phyloP scores from a whole-genome alignment of 2,888 invertebrate species.

The Julus scanicus region DNA sequence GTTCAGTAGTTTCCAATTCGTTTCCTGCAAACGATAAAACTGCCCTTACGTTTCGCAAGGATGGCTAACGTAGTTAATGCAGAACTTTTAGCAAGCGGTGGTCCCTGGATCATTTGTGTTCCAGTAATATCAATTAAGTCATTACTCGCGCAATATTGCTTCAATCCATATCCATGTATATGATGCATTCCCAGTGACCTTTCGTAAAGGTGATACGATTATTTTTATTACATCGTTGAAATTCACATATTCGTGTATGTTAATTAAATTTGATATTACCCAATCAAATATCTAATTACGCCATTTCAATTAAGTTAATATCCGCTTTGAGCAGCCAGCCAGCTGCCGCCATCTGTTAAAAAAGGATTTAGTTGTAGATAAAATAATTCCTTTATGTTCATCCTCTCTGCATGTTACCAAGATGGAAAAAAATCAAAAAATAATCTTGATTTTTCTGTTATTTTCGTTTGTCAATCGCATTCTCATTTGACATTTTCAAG shows the following conservation, averaged over 20 bases:
- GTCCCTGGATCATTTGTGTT: not conserved
- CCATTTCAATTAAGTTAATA: slow-evolving; percentile 25
- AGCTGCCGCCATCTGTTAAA: not conserved
- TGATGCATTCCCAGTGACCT: not conserved
- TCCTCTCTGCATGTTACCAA: not conserved
- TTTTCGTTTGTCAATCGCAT: not conserved
- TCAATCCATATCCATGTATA: not conserved
- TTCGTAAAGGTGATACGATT: not conserved
- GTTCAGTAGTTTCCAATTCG: no score
- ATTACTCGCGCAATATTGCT: slow-evolving; percentile 21
- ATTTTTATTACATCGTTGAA: slow-evolving; percentile 36
- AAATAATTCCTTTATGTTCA: not conserved
- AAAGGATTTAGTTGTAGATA: not conserved
- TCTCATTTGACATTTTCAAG: not conserved
- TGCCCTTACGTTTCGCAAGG: not conserved
- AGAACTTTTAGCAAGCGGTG: not conserved
- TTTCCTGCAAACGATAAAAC: no score
- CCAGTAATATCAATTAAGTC: not conserved
- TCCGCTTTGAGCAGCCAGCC: slow-evolving; percentile 24
- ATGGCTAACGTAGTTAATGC: not conserved
- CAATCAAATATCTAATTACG: slow-evolving; percentile 27
- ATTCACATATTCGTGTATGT: not conserved
- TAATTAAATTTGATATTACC: slow-evolving; percentile 39
- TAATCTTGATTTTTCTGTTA: not conserved
- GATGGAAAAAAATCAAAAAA: not conserved